Evolutionary conservation across 1,140 invertebrate species (phyloP).

Genomic region (Vollenhovia emeryi): DNA sequence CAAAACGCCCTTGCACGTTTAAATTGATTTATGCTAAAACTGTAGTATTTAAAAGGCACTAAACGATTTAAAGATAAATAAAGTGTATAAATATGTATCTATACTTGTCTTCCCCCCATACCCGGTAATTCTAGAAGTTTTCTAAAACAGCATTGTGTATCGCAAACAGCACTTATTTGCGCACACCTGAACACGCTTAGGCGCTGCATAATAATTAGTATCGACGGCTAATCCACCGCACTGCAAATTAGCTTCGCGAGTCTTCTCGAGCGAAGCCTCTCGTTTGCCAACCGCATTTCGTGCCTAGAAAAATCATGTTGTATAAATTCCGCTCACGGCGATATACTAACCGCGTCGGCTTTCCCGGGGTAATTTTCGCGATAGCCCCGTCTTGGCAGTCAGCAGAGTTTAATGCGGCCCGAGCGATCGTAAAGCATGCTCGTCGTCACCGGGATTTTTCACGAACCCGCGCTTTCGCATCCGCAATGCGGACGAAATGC

Average conservation of each 20-base stretch:
- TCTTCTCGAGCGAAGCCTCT: background rate
- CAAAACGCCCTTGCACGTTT: background rate
- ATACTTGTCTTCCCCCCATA: too few relatives aligned
- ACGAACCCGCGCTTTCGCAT: constrained; percentile 29
- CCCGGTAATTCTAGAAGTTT: background rate
- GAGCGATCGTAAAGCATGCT: constrained; percentile 5
- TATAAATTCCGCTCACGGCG: constrained; percentile 25
- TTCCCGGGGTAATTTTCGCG: constrained; percentile 23
- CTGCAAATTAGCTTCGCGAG: background rate
- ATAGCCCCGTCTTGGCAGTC: constrained; percentile 31
- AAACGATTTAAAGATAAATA: background rate
- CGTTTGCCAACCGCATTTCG: background rate
- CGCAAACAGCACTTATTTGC: background rate
- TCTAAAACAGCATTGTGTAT: background rate
- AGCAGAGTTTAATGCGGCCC: background rate
- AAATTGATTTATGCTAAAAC: background rate
- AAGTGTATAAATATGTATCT: background rate
- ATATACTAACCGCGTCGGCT: background rate
- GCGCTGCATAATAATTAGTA: constrained; percentile 42
- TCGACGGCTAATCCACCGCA: background rate
- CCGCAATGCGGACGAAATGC: constrained; percentile 53
- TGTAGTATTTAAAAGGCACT: background rate
- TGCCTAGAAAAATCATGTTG: background rate
- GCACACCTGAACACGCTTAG: background rate
- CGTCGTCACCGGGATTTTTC: constrained; percentile 21